Base-by-base conservation (phyloP, 2,113 vertebrate species). In the Puffinus mauretanicus region DNA sequence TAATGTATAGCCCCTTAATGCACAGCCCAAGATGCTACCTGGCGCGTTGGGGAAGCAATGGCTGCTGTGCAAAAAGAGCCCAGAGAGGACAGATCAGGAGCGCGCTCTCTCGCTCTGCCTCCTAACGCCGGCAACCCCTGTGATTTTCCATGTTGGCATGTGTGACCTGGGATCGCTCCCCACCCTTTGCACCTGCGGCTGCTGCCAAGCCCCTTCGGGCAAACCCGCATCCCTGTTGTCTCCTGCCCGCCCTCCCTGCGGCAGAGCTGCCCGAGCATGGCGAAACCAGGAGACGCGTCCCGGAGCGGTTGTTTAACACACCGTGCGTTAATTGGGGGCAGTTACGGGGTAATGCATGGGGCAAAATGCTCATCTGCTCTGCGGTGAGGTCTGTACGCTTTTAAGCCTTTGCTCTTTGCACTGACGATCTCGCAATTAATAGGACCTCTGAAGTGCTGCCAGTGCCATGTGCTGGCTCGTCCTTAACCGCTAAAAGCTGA, bases 81-180 rank as follows among this genome's bases (percentile, higher is more conserved):
- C 7, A 1, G 70, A 12, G n/a, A 38, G 27, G 64, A 9, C 11
- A 17, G 62, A 24, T 21, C 2, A 40, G 29, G 22, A 19, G 26
- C 32, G 14, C 11, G 52, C 42, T 46, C 2, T 2, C 54, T 69
- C 6, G 1, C n/a, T 57, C 61, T 70, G 65, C 64, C 55, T 27
- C 79, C 47, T 38, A 38, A 51, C 24, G 49, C 4, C 4, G 42
- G 36, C 51, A 78, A 26, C 27, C 44, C 46, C 55, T 60, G 91
- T 65, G 91, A 88, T 95, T 96, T 93, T 95, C 80, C 93, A 91
- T 3, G 7, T 36, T 78, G 71, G 49, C 36, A 52, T 36, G 30
- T n/a, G 34, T 71, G 72, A 64, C 70, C 83, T 47, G 85, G 76
- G 84, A 57, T 22, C 42, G 24, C 67, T 95, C 90, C 57, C 20